phyloP scores from a whole-genome alignment of 35 echinoderm and acorn worm genomes.

The Nesometra sesokonis region DNA sequence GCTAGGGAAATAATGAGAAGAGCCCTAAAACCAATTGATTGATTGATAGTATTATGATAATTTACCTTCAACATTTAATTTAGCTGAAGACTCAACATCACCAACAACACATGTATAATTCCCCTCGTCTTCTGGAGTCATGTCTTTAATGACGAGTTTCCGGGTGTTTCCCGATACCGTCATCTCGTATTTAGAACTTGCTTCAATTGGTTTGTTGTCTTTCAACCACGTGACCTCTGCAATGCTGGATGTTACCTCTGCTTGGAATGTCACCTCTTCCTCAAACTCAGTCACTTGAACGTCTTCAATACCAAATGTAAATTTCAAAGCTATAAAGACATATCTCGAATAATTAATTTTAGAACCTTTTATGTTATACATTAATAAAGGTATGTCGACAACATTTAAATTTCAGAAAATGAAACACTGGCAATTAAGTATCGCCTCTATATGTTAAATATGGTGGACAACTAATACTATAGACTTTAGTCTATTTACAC shows the following conservation, averaged over 20 bases:
- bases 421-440: too few species aligned
- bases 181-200: conserved; percentile 24
- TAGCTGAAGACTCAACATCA: conserved; percentile 22
- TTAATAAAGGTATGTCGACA: too few species aligned
- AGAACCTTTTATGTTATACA: too few species aligned
- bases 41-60: too few species aligned
- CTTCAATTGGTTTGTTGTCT: conserved; percentile 1
- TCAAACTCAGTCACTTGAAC: background rate
- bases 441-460: too few species aligned
- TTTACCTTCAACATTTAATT: conserved; percentile 31
- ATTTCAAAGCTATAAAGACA: background rate
- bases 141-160: conserved; percentile 26
- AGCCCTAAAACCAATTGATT: too few species aligned
- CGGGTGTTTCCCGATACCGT: background rate
- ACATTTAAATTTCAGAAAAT: too few species aligned
- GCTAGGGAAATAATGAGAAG: too few species aligned
- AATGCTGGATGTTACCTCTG: background rate
- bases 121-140: conserved; percentile 41
- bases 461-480: too few species aligned
- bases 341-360: too few species aligned
- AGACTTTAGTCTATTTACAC: too few species aligned
- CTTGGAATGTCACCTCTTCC: background rate
- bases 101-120: conserved; percentile 76
- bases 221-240: conserved; percentile 47
- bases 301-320: background rate